Percentiles rank a stretch among this genome's conserved stretches.
phyloP scores from a whole-genome alignment of 2,113 vertebrate genomes.

The Siphamia tubifer region DNA sequence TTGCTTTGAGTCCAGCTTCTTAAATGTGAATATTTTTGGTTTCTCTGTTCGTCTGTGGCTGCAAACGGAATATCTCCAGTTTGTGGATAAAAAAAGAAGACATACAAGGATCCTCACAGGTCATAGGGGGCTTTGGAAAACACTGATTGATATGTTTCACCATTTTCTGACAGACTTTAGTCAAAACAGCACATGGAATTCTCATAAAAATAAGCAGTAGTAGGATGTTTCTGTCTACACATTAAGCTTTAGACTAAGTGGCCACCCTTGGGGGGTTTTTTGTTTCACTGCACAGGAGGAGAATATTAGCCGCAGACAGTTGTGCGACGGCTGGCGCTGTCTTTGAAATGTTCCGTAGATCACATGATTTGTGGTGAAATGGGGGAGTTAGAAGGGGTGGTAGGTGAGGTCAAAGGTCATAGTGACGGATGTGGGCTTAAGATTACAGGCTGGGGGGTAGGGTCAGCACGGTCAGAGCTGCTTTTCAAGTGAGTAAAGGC shows the following conservation, averaged over 20 bases:
- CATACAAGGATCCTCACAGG: too few species aligned
- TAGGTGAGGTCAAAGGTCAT: constrained; percentile 55
- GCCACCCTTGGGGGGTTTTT: neutral
- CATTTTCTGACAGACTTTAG: too few species aligned
- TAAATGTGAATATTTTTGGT: too few species aligned
- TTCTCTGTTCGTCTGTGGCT: too few species aligned
- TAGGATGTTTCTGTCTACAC: too few species aligned
- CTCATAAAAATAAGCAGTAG: too few species aligned
- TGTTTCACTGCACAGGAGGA: neutral
- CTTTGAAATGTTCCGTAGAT: constrained; percentile 41
- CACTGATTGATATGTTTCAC: too few species aligned
- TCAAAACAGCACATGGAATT: too few species aligned
- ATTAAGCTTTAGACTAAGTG: constrained; percentile 1
- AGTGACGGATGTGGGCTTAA: constrained; percentile 44
- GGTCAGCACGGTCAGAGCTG: constrained; percentile 16
- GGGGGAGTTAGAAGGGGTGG: constrained; percentile 19
- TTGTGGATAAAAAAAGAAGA: too few species aligned
- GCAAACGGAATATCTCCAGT: too few species aligned
- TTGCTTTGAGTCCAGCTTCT: too few species aligned
- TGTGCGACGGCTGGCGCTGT: neutral
- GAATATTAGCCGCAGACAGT: neutral
- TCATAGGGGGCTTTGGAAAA: too few species aligned
- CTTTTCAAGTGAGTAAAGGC: constrained; percentile 37
- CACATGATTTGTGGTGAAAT: constrained; percentile 56
- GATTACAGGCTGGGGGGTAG: constrained; percentile 42